A percentile compares a stretch with the other conserved stretches of the same genome.
These are phyloP conservation scores for Callospermophilus lateralis DNA, from an alignment of 2,113 vertebrate genomes.

Conservation along the genomic window DNA sequence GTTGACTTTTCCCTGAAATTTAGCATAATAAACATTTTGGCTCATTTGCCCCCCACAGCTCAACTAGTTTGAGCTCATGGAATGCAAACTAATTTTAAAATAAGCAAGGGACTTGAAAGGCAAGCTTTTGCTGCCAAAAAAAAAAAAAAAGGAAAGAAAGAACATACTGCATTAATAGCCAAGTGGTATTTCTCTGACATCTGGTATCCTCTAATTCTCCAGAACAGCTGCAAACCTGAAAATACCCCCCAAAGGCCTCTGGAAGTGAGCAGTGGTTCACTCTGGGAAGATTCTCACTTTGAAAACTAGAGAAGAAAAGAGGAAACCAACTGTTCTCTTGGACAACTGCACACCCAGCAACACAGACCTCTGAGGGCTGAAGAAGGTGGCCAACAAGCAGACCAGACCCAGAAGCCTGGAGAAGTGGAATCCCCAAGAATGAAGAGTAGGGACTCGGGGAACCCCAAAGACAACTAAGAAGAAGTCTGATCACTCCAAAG, in stretches of 20 bases:
- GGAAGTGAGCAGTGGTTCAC: background rate
- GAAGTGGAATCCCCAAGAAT: background rate
- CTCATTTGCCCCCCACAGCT: slow-evolving; percentile 66
- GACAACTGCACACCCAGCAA: background rate
- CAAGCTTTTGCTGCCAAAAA: slow-evolving; percentile 55
- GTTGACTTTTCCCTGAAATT: slow-evolving; percentile 70
- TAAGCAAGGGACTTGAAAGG: slow-evolving; percentile 64
- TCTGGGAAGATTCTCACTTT: slow-evolving; percentile 8
- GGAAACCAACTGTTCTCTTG: background rate
- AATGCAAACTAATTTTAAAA: slow-evolving; percentile 74
- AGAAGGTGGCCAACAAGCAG: background rate
- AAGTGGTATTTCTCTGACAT: slow-evolving; percentile 59
- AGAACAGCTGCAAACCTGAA: slow-evolving; percentile 68
- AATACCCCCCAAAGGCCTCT: slow-evolving; percentile 39
- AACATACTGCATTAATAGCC: slow-evolving; percentile 24
- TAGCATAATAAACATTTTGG: slow-evolving; percentile 68
- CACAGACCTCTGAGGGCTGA: background rate
- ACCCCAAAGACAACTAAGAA: background rate
- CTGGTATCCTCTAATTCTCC: slow-evolving; percentile 3
- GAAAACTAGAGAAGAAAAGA: slow-evolving; percentile 6
- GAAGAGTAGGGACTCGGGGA: background rate
- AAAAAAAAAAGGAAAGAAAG: background rate
- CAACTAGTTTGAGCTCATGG: slow-evolving; percentile 28
- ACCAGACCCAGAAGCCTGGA: background rate
- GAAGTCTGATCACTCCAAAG: background rate